Evolutionary conservation across 30 jellyfish, hydroid and myxozoan genomes (phyloP), one percentile per base, ranked within the genome.

Genomic region (Nemopilema nomurai): DNA sequence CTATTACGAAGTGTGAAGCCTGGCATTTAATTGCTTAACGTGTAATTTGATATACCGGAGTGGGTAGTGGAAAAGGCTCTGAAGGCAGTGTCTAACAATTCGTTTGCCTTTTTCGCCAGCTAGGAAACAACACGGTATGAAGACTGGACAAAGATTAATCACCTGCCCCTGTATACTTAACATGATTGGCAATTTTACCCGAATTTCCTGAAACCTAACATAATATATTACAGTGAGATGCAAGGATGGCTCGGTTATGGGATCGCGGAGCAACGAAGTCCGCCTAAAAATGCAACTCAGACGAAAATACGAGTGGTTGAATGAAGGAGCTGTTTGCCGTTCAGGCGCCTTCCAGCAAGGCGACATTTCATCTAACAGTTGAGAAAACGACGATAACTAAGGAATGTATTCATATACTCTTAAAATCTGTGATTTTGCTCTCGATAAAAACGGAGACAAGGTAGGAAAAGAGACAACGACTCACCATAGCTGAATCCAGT

Each of bases 401-500:
- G 57, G 57, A 41, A 41, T 41, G 57, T 41, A 6, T 41, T 41
- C 9, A 41, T 41, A 3, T 41, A 41, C 57, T 3, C 57, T n/a
- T n/a, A 41, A 41, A 41, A 41, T 13, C 57, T 41, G 57, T 41
- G 57, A 41, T 41, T 41, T 41, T 41, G 57, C 57, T 41, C 57
- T 41, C 57, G 57, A 41, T 13, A 41, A 41, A 41, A 41, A 41
- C 8, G 26, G 65, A 29, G 65, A 26, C 26, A 25, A 13, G 23
- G 1, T 29, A 33, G 51, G 23, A 73, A 73, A 28, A 31, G 41
- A 30, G 19, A 4, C 16, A 1, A 73, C 30, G n/a, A 73, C 83
- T 73, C 70, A 73, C 83, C 83, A 9, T 25, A 4, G 28, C 63
- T 18, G 64, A 57, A 8, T 67, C 83, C 51, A 41, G 8, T 32